phyloP scores from a whole-genome alignment of 2,888 invertebrate species.

The Lasius fuliginosus region DNA sequence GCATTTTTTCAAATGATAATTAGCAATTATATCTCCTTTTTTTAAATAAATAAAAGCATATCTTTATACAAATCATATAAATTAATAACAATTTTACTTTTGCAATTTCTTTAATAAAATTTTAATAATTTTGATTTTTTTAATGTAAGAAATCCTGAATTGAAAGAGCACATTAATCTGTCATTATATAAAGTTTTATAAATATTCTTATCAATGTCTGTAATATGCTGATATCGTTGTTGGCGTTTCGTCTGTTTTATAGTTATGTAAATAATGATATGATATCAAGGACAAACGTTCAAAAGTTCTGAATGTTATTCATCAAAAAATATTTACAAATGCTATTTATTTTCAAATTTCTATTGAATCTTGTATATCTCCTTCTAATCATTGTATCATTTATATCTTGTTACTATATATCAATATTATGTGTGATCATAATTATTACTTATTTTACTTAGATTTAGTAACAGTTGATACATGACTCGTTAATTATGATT shows the following conservation, averaged over 20 bases:
- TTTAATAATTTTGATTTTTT: not conserved
- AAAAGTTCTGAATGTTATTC: not conserved
- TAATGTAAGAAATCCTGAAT: not conserved
- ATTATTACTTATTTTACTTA: too few species aligned
- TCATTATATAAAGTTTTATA: not conserved
- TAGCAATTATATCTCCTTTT: not conserved
- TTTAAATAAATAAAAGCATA: not conserved
- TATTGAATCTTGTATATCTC: not conserved
- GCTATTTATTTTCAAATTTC: not conserved
- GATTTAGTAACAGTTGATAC: too few species aligned
- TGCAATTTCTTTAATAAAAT: not conserved
- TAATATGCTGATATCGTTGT: not conserved
- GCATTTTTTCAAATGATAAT: not conserved
- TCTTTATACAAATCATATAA: not conserved
- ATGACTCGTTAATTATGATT: too few species aligned
- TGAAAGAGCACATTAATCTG: not conserved
- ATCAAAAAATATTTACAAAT: not conserved
- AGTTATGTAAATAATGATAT: conserved; percentile 17
- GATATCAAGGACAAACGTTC: not conserved
- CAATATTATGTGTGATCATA: not conserved
- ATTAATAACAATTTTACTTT: not conserved
- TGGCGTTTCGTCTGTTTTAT: conserved; percentile 5
- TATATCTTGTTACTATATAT: not conserved
- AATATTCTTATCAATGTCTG: conserved; percentile 3
- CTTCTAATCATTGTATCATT: not conserved